phyloP scores from a whole-genome alignment of 2,797 vertebrate genomes.

The Cirrhinus mrigala region DNA sequence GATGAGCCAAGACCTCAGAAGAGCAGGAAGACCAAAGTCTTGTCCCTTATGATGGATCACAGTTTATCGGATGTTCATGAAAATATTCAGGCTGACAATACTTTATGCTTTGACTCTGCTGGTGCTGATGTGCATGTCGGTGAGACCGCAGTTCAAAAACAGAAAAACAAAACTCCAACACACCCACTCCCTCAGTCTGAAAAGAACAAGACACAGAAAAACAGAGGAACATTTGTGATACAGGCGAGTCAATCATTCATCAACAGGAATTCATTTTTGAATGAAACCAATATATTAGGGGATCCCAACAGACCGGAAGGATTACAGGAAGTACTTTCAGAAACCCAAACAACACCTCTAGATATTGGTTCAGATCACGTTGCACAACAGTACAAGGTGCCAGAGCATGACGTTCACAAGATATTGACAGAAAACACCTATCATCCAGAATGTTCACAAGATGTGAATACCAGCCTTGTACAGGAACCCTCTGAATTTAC shows the following conservation, averaged over 20 bases:
- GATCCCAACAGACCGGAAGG: slow-evolving; percentile 6
- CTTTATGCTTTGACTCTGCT: background rate
- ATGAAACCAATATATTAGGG: slow-evolving; percentile 1
- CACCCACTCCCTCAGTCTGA: background rate
- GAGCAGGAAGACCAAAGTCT: slow-evolving; percentile 28
- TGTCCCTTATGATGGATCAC: background rate
- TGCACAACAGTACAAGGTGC: slow-evolving; percentile 17
- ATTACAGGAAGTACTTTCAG: background rate
- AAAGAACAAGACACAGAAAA: slow-evolving; percentile 47
- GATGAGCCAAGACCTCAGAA: slow-evolving; percentile 25
- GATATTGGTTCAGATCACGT: background rate
- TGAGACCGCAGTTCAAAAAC: background rate
- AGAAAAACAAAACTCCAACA: slow-evolving; percentile 6
- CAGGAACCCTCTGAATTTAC: slow-evolving; percentile 3
- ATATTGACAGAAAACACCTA: background rate
- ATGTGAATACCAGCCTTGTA: slow-evolving; percentile 18
- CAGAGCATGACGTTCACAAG: slow-evolving; percentile 15
- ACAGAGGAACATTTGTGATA: slow-evolving; percentile 69
- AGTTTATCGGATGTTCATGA: background rate
- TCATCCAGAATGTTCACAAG: background rate
- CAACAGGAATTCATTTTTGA: slow-evolving; percentile 15
- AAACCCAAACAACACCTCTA: background rate
- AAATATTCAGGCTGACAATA: background rate
- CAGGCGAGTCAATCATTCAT: slow-evolving; percentile 22
- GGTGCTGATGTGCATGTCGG: background rate